Base-by-base conservation (phyloP, 2,113 vertebrate species). In the Hippocampus barbouri region DNA sequence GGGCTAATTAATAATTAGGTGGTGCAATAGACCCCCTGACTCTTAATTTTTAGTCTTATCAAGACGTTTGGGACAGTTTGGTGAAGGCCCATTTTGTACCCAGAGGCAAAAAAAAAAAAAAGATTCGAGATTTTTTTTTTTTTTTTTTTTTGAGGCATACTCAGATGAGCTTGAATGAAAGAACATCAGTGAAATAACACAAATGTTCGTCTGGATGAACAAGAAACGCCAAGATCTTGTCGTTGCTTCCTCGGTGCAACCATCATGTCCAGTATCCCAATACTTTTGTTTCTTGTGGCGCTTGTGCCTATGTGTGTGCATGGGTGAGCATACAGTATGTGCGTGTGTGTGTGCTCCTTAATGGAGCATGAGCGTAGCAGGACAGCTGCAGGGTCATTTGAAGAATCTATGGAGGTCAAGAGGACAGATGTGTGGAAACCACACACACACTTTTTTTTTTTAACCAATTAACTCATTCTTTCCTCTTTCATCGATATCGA, bases 331-430 rank as follows among this genome's bases (percentile, higher is more conserved):
- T 61, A 25, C 25, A 25, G 25, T 25, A 7, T 38, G 41, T 63
- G 47, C 4, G 54, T 56, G 21, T 51, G 56, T 56, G 68, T 23
- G 64, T 54, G 27, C 30, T 34, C 30, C 30, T 25, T 70, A 69
- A 75, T 56, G n/a, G 63, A 66, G 49, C 61, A 45, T 67, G 59
- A 67, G 59, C 54, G 23, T 49, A 49, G 71, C 15, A 65, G 68
- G 77, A 68, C 74, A 78, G 77, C 73, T 84, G 80, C 77, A 69
- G 79, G 79, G 82, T 78, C 74, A 81, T 60, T 73, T 14, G 10
- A 63, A 16, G 69, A 62, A 70, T 65, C 72, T 67, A 75, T 47
- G 49, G 69, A 75, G 70, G 72, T 69, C 67, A 69, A 62, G 38
- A 70, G 68, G 78, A 73, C 78, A 83, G 71, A 80, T 76, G 73